Conservation (phyloP, 2,888 invertebrate species). For the Drosophila siamana region DNA sequence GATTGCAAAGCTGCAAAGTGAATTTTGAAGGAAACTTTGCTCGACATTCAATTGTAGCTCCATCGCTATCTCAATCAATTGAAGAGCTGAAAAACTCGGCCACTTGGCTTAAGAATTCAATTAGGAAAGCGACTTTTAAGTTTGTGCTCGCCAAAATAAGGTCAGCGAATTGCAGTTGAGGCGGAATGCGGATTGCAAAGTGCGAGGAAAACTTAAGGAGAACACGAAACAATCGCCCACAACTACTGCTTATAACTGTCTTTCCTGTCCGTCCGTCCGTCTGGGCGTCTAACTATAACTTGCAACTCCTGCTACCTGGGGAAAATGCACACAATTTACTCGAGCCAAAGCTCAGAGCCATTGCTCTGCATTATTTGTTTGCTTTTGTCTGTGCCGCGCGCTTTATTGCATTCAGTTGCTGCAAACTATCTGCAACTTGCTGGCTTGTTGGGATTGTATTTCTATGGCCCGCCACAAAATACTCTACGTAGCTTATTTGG, state of each 20-base stretch:
- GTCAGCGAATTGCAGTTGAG: constrained; percentile 3
- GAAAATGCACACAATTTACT: constrained; percentile 51
- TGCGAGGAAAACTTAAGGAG: constrained; percentile 2
- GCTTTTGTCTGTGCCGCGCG: constrained; percentile 20
- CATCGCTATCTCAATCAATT: background rate
- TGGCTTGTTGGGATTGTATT: constrained; percentile 2
- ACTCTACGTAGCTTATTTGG: background rate
- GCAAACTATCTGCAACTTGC: background rate
- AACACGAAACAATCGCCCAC: constrained; percentile 7
- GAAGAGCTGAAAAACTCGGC: background rate
- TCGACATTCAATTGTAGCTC: background rate
- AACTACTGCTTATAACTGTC: constrained; percentile 15
- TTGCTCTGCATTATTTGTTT: constrained; percentile 49
- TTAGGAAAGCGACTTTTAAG: background rate
- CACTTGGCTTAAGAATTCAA: constrained; percentile 9
- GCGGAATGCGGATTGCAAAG: background rate
- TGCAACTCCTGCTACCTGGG: constrained; percentile 6
- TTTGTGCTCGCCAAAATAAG: background rate
- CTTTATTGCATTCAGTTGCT: constrained; percentile 32
- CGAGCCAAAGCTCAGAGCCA: constrained; percentile 8
- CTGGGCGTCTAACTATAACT: constrained; percentile 3
- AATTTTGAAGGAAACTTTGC: background rate
- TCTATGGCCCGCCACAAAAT: background rate
- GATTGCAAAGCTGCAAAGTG: background rate
- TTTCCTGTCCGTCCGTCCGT: constrained; percentile 10